Evolutionary conservation across 2,797 vertebrate species (phyloP).

Genomic region (Platyrinchus mystaceus): DNA sequence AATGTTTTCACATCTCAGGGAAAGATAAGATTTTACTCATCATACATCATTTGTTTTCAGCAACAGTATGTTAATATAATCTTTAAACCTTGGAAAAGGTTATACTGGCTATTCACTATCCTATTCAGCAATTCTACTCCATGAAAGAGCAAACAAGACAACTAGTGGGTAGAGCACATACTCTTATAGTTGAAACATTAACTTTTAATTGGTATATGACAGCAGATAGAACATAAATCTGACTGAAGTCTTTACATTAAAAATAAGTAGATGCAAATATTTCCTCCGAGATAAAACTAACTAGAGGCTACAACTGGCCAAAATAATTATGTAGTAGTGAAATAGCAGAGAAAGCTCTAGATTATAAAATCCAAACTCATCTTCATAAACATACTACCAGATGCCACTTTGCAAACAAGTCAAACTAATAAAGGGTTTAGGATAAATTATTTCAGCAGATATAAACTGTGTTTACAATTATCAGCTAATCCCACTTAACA

Average conservation of each 20-base stretch:
- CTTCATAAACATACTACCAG: not conserved
- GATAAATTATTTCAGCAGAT: not conserved
- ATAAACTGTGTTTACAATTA: not conserved
- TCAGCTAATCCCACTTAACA: not conserved
- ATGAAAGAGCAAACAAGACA: not conserved
- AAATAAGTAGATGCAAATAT: not conserved
- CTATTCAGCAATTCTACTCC: not conserved
- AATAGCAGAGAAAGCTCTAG: not conserved
- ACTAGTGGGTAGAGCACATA: not conserved
- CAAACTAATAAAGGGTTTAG: not conserved
- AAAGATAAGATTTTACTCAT: not conserved
- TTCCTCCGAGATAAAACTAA: not conserved
- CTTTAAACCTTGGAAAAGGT: not conserved
- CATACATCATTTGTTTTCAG: not conserved
- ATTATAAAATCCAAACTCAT: not conserved
- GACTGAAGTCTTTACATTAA: not conserved
- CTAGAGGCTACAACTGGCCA: not conserved
- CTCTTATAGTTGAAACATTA: not conserved
- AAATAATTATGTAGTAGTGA: not conserved
- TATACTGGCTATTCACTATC: not conserved
- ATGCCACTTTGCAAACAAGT: not conserved
- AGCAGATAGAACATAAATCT: not conserved
- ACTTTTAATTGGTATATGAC: not conserved
- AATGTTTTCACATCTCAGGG: not conserved
- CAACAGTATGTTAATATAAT: not conserved